Evolutionary conservation across 2,888 invertebrate genomes (phyloP).

Genomic region (Amorpha juglandis): DNA sequence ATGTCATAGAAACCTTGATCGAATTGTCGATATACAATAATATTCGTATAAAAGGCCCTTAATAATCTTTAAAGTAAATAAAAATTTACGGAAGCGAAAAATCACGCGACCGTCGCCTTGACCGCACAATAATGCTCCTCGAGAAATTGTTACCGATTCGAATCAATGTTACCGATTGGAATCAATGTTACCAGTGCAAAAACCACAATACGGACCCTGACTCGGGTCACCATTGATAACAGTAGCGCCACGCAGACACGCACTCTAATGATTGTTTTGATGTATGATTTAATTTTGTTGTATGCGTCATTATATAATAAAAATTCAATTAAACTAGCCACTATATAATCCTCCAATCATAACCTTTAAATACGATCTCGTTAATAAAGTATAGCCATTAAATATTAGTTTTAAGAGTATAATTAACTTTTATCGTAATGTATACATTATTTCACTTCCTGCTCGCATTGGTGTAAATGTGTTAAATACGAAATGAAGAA

Average conservation of each 20-base stretch:
- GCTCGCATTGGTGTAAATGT: too few species aligned
- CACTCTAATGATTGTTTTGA: neutral
- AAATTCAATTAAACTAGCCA: too few species aligned
- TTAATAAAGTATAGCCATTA: too few species aligned
- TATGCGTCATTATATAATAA: too few species aligned
- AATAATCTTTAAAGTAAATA: neutral
- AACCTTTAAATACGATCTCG: too few species aligned
- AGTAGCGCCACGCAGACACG: neutral
- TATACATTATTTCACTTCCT: too few species aligned
- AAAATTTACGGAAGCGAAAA: slow-evolving; percentile 1
- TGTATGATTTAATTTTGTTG: neutral
- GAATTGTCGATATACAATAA: neutral
- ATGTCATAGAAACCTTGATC: neutral
- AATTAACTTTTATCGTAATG: too few species aligned
- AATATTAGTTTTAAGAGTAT: too few species aligned
- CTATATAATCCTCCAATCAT: too few species aligned
- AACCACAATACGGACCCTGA: slow-evolving; percentile 11
- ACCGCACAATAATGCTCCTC: slow-evolving; percentile 2
- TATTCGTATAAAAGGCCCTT: neutral
- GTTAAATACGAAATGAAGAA: too few species aligned
- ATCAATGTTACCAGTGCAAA: slow-evolving; percentile 9
- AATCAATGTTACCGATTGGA: slow-evolving; percentile 13
- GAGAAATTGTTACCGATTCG: slow-evolving; percentile 2
- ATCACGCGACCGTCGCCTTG: slow-evolving; percentile 8
- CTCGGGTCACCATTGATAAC: neutral